Evolutionary conservation across 2,113 vertebrate species (phyloP), one percentile per base, ranked within the genome.

Genomic region (Genyomyrus donnyi): DNA sequence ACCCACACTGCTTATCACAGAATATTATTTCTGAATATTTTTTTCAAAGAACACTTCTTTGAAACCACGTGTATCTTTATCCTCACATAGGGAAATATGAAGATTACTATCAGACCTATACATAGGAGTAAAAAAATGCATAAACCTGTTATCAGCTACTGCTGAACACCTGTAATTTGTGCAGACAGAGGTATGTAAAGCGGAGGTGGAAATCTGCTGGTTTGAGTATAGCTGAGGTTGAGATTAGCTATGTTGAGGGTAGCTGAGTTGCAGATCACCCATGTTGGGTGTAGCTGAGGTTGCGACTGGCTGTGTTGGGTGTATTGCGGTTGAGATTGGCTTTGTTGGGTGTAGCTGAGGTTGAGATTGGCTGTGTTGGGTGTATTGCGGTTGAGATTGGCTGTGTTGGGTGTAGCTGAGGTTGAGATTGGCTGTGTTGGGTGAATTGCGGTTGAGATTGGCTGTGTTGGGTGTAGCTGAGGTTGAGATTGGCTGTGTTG

Each of bases 71-170:
- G 62, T 70, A 70, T 66, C n/a, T 66, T 11, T 27, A 66, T 31
- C 27, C n/a, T 70, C 62, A 31, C n/a, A 0, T 31, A 70, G n/a
- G 62, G 62, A 70, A 11, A 11, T 66, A 27, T 66, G 62, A 66
- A 70, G 3, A 31, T 70, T 70, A 70, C n/a, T 70, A 70, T n/a
- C 62, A 70, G 62, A 31, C 10, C 62, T 31, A 27, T 31, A 70
- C 3, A 70, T 85, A 91, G 89, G 91, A 90, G 90, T 86, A 88
- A 89, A 77, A 74, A 93, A 89, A 90, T 88, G 52, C 87, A 87
- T 74, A 90, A 90, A 90, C 85, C 93, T 93, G 91, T 93, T 92
- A 83, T 91, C 90, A 88, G 91, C 62, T 89, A 92, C 49, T 90
- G 89, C 88, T 88, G 83, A 92, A 88, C 89, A 91, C 90, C 91